These are phyloP conservation scores for Leptura quadrifasciata DNA, from an alignment of 2,888 invertebrate species.

Conservation along the genomic window DNA sequence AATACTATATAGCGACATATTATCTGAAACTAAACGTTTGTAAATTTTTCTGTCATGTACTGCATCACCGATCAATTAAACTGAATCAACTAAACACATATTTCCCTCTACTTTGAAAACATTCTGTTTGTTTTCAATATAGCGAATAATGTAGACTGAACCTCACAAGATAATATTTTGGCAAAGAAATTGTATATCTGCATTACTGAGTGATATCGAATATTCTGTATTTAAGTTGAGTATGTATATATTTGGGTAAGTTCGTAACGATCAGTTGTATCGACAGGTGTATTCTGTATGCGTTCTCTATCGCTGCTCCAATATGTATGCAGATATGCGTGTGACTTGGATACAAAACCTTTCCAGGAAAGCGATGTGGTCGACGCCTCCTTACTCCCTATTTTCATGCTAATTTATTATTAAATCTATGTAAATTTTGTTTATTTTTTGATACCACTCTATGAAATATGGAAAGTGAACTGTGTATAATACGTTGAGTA, in stretches of 20 bases:
- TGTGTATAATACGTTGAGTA: neutral
- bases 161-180: neutral
- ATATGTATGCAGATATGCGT: slow-evolving; percentile 59
- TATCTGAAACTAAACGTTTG: no score
- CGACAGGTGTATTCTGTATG: slow-evolving; percentile 50
- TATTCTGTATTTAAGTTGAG: slow-evolving; percentile 16
- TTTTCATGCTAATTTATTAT: slow-evolving; percentile 32
- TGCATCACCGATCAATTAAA: neutral
- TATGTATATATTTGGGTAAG: slow-evolving; percentile 40
- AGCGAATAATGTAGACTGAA: neutral
- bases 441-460: slow-evolving; percentile 16
- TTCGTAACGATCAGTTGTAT: slow-evolving; percentile 39
- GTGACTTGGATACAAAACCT: slow-evolving; percentile 54
- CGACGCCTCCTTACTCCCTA: slow-evolving; percentile 7
- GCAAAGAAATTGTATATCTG: slow-evolving; percentile 3
- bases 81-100: neutral
- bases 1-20: no score
- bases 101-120: neutral
- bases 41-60: no score
- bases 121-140: slow-evolving; percentile 9
- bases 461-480: slow-evolving; percentile 22
- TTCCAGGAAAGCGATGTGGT: slow-evolving; percentile 25
- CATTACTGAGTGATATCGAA: slow-evolving; percentile 7
- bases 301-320: slow-evolving; percentile 54
- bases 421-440: slow-evolving; percentile 28